Evolutionary conservation across 2,797 vertebrate species (phyloP).

Genomic region (Phataginus tricuspis): DNA sequence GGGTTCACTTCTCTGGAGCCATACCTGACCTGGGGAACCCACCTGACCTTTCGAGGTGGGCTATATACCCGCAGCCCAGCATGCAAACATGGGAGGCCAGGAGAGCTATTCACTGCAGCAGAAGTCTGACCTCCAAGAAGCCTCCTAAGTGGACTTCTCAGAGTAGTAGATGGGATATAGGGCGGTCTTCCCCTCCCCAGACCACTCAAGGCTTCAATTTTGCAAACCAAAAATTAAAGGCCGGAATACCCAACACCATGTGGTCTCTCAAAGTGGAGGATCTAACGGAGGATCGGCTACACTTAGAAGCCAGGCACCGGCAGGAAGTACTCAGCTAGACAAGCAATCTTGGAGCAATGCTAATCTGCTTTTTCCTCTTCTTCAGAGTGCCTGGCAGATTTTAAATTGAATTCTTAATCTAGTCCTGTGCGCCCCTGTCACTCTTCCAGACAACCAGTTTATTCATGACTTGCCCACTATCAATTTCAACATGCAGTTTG

Average conservation of each 20-base stretch:
- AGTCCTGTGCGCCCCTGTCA: slow-evolving; percentile 53
- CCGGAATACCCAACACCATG: slow-evolving; percentile 71
- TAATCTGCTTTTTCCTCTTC: slow-evolving; percentile 64
- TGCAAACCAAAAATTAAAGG: slow-evolving; percentile 81
- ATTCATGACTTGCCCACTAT: slow-evolving; percentile 83
- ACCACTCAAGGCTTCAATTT: slow-evolving; percentile 74
- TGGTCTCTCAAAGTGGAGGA: slow-evolving; percentile 69
- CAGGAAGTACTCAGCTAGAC: slow-evolving; percentile 48
- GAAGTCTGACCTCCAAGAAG: background rate
- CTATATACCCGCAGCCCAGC: background rate
- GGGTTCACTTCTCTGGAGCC: background rate
- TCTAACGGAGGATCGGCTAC: slow-evolving; percentile 52
- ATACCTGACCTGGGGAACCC: background rate
- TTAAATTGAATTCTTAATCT: slow-evolving; percentile 82
- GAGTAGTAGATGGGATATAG: background rate
- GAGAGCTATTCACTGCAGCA: background rate
- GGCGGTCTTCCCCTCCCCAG: slow-evolving; percentile 36
- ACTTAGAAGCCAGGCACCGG: slow-evolving; percentile 74
- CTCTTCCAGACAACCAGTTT: slow-evolving; percentile 81
- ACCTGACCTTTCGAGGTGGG: background rate
- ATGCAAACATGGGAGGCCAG: background rate
- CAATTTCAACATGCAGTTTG: slow-evolving; percentile 84
- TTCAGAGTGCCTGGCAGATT: slow-evolving; percentile 55
- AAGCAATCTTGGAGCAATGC: slow-evolving; percentile 57
- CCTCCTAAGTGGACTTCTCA: slow-evolving; percentile 40